These are phyloP conservation scores for Macropis europaea DNA, from an alignment of 2,888 invertebrate species.

Conservation along the genomic window DNA sequence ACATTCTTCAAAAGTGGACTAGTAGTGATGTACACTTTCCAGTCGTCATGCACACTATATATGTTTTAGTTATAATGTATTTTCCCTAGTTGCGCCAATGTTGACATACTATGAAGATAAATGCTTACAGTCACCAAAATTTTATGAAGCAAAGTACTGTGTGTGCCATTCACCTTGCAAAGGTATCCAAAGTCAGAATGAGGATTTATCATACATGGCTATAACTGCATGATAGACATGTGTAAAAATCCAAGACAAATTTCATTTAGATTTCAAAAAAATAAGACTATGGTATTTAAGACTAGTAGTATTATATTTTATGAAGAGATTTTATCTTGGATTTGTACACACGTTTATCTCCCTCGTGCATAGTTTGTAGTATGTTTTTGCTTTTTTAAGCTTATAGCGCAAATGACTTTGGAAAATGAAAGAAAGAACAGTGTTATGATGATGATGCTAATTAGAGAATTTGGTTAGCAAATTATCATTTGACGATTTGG, in stretches of 20 bases:
- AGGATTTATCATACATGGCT: constrained; percentile 56
- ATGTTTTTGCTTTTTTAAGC: constrained; percentile 64
- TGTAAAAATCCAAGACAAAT: constrained; percentile 48
- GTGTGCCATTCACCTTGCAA: constrained; percentile 73
- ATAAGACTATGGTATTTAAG: neutral
- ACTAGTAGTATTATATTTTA: neutral
- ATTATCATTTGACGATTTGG: constrained; percentile 54
- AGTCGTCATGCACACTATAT: constrained; percentile 46
- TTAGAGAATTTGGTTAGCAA: constrained; percentile 57
- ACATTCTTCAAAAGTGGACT: constrained; percentile 51
- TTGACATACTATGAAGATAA: constrained; percentile 76
- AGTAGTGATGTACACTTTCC: constrained; percentile 60
- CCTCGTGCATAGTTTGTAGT: constrained; percentile 48
- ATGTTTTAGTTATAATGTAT: constrained; percentile 66
- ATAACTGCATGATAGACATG: constrained; percentile 39
- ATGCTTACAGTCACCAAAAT: constrained; percentile 74
- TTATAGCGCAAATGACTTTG: constrained; percentile 65
- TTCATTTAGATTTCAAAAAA: neutral
- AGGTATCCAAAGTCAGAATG: constrained; percentile 69
- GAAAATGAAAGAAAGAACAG: constrained; percentile 51
- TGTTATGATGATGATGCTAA: constrained; percentile 47
- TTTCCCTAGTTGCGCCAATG: constrained; percentile 75
- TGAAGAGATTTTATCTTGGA: constrained; percentile 25
- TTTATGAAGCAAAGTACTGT: constrained; percentile 75
- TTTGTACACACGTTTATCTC: constrained; percentile 53